Evolutionary conservation across 2,888 invertebrate species (phyloP).

Genomic region (Eristalis pertinax): DNA sequence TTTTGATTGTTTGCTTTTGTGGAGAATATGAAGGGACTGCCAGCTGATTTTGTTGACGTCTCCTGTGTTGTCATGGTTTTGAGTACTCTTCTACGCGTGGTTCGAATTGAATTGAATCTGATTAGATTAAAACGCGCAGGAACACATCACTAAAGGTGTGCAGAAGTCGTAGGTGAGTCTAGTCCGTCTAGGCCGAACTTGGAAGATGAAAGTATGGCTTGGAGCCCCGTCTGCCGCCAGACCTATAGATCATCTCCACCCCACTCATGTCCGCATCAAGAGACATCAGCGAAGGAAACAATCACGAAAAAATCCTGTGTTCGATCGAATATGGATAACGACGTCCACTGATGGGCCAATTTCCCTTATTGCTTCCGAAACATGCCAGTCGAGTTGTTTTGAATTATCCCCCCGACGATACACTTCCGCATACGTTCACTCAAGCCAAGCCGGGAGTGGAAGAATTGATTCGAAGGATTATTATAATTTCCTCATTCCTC

Average conservation of each 20-base stretch:
- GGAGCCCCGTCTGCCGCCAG: background rate
- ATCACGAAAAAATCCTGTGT: background rate
- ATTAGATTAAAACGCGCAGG: too few relatives aligned
- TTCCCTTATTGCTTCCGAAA: constrained; percentile 23
- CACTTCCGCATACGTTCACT: background rate
- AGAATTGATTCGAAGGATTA: constrained; percentile 22
- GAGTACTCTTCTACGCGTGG: too few relatives aligned
- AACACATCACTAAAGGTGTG: too few relatives aligned
- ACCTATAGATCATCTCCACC: background rate
- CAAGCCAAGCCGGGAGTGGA: background rate
- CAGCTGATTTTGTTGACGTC: too few relatives aligned
- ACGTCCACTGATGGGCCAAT: background rate
- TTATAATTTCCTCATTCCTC: constrained; percentile 15
- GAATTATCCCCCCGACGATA: background rate
- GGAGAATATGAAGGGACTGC: background rate
- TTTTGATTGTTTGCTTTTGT: background rate
- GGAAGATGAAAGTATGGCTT: too few relatives aligned
- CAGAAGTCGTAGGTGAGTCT: too few relatives aligned
- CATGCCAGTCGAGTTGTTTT: constrained; percentile 11
- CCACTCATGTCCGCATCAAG: background rate
- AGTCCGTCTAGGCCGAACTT: too few relatives aligned
- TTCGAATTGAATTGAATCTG: too few relatives aligned
- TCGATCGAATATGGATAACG: background rate
- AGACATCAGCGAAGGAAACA: background rate
- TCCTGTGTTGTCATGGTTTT: too few relatives aligned